Evolutionary conservation across 2,888 invertebrate genomes (phyloP), one percentile per base, ranked within the genome.

Genomic region (Zygaena filipendulae): DNA sequence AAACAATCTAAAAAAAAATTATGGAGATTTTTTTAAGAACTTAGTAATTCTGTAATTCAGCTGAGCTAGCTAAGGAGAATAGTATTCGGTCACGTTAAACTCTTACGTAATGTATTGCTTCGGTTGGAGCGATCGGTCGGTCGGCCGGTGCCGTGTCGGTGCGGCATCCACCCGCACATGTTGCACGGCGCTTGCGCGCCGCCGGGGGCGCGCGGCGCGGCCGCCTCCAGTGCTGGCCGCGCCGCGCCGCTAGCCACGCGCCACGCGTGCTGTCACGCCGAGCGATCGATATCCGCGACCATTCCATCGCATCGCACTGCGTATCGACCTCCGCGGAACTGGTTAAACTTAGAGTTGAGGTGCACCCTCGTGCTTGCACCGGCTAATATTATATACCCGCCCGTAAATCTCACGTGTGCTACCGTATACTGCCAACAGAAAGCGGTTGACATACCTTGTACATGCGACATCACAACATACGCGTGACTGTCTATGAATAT

Each of bases 171-270:
- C 21, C 37, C 21, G 19, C 6, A 35, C 25, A 43, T 49, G 45
- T 42, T 37, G 42, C 49, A 47, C 37, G 43, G 67, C 75, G 71
- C 71, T 39, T 62, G 74, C 72, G 75, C 66, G 67, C 47, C 49
- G 43, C 34, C 47, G 35, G 43, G 30, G 45, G 41, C 46, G 44
- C 47, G 45, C 47, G 49, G 52, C 47, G 35, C 43, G 4, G 16
- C 16, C 16, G 7, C 35, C 45, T 49, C 52, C 72, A 74, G 77
- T 79, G 70, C 66, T 68, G 71, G 64, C 59, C 67, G 67, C n/a
- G n/a, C n/a, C 64, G 66, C 68, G 72, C 67, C 71, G 68, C 71
- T 68, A 57, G 52, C 60, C 72, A 67, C 70, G 69, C 62, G 74
- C 52, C 71, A 72, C 75, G 72, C 70, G 72, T 63, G 52, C 47